A percentile compares a stretch with the other conserved stretches of the same genome.
Conservation (phyloP, 2,113 vertebrate species). For the Oncorhynchus kisutch region DNA sequence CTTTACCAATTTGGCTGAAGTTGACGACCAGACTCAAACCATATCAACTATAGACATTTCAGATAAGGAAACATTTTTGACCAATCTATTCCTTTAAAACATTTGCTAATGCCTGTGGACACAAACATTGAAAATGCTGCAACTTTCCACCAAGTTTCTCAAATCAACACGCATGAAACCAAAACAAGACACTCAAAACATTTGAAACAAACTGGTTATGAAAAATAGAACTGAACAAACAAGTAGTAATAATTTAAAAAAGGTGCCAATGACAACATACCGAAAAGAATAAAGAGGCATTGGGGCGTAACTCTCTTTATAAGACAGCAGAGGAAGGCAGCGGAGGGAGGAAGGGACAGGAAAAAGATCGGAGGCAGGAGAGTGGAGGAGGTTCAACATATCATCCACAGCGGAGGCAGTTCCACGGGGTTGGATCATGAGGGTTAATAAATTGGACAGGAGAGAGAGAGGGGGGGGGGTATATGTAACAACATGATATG, state of each 20-base stretch:
- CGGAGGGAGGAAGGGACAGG: slow-evolving; percentile 93
- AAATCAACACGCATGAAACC: slow-evolving; percentile 52
- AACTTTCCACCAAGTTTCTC: slow-evolving; percentile 50
- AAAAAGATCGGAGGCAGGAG: slow-evolving; percentile 88
- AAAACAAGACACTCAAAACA: slow-evolving; percentile 32
- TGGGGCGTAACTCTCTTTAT: slow-evolving; percentile 99
- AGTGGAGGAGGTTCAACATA: slow-evolving; percentile 86
- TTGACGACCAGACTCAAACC: no score
- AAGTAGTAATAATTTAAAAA: slow-evolving; percentile 73
- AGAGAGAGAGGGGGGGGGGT: slow-evolving; percentile 48
- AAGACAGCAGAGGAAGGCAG: slow-evolving; percentile 99
- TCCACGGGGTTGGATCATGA: slow-evolving; percentile 94
- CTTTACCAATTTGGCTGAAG: no score
- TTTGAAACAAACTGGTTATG: slow-evolving; percentile 49
- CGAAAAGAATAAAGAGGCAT: slow-evolving; percentile 99
- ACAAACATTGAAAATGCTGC: slow-evolving; percentile 48
- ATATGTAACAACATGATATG: slow-evolving; percentile 50
- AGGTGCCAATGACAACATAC: slow-evolving; percentile 96
- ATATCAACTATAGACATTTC: no score
- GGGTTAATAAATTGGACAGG: slow-evolving; percentile 90
- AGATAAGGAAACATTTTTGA: background rate
- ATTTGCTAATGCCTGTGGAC: background rate
- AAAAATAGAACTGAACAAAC: slow-evolving; percentile 65
- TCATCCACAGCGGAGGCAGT: slow-evolving; percentile 90
- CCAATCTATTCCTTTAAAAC: background rate